Conservation (phyloP, 2,888 invertebrate genomes). For the Nematopogon swammerdamellus region DNA sequence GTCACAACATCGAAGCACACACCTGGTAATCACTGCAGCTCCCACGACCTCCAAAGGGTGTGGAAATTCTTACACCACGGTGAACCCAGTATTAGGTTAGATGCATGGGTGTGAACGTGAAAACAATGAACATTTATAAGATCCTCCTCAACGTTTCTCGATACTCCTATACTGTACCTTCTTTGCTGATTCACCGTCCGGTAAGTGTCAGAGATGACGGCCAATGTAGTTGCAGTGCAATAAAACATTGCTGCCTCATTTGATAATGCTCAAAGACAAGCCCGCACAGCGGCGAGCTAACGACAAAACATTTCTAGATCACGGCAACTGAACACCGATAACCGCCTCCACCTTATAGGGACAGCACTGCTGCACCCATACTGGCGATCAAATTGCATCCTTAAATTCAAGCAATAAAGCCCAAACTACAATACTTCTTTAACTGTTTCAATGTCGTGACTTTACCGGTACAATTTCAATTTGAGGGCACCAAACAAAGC, state of each 20-base stretch:
- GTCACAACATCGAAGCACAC: no score
- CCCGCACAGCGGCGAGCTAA: not conserved
- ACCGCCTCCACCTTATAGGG: not conserved
- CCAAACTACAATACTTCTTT: not conserved
- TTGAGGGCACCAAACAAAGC: not conserved
- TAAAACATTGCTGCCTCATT: not conserved
- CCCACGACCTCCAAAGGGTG: no score
- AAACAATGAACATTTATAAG: no score
- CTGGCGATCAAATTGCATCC: not conserved
- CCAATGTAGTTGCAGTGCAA: no score
- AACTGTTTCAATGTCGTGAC: not conserved
- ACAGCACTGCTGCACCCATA: not conserved
- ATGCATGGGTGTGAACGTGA: no score
- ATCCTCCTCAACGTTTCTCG: no score
- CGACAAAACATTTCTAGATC: not conserved
- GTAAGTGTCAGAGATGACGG: no score
- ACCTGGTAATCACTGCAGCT: no score
- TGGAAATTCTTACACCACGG: no score
- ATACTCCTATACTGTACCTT: no score
- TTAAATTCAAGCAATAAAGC: not conserved
- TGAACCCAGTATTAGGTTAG: no score
- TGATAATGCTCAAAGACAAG: not conserved
- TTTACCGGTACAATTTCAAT: not conserved
- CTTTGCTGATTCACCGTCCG: no score
- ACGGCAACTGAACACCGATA: not conserved